Conservation (phyloP, 2,113 vertebrate genomes). For the Haliaeetus leucogaster region DNA sequence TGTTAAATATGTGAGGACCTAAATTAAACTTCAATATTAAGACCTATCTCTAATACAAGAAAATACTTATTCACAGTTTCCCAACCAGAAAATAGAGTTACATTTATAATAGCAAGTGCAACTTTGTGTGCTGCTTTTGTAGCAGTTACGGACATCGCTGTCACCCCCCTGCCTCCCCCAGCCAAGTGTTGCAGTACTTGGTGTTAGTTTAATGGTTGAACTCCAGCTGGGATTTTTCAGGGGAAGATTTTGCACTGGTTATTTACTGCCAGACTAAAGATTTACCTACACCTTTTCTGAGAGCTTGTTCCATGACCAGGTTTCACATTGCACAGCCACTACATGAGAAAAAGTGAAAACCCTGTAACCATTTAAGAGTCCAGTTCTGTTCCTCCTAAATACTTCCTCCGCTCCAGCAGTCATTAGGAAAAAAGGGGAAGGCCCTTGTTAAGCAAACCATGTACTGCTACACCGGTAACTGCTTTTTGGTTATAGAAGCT, state of each 20-base stretch:
- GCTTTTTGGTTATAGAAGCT: neutral
- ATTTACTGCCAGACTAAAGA: neutral
- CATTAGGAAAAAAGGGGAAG: neutral
- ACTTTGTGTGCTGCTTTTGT: neutral
- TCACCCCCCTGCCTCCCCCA: too few species aligned
- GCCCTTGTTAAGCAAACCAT: neutral
- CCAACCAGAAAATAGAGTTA: neutral
- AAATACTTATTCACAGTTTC: neutral
- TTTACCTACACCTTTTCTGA: neutral
- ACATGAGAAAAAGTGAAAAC: neutral
- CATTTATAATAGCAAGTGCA: neutral
- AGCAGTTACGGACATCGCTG: neutral
- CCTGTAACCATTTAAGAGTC: neutral
- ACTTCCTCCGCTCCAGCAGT: neutral
- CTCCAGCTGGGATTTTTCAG: neutral
- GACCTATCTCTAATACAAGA: neutral
- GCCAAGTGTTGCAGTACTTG: neutral
- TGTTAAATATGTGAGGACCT: neutral
- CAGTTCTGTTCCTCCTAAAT: neutral
- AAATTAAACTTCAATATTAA: neutral
- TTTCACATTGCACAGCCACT: neutral
- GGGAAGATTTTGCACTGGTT: neutral
- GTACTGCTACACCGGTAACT: neutral
- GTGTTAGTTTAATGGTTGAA: neutral
- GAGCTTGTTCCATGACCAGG: neutral